Percentiles rank a stretch among this genome's conserved stretches.
phyloP scores from a whole-genome alignment of 2,888 invertebrate species.

The Drosophila fulvimacula region DNA sequence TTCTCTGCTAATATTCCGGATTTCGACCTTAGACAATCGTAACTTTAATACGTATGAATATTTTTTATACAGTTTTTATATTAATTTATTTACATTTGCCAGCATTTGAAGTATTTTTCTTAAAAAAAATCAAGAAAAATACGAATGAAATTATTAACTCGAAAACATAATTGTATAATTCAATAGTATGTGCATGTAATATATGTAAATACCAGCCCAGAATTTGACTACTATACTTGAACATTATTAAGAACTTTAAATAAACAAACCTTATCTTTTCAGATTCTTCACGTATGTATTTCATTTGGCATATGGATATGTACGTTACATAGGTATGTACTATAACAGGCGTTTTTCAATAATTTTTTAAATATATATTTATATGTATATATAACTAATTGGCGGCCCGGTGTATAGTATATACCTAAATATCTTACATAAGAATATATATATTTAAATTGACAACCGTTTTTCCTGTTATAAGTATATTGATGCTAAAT shows the following conservation, averaged over 20 bases:
- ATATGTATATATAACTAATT: background rate
- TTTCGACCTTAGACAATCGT: background rate
- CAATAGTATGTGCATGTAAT: background rate
- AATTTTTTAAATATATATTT: background rate
- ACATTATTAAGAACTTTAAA: background rate
- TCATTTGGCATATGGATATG: background rate
- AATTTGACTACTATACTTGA: background rate
- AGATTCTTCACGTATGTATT: background rate
- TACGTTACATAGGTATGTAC: slow-evolving; percentile 6
- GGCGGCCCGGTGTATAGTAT: background rate
- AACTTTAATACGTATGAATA: background rate
- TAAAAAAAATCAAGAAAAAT: background rate
- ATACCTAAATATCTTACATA: slow-evolving; percentile 4
- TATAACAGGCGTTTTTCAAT: slow-evolving; percentile 1
- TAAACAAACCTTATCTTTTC: background rate
- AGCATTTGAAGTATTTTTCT: background rate
- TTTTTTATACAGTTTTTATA: background rate
- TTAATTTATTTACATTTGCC: background rate
- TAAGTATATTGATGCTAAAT: slow-evolving; percentile 15
- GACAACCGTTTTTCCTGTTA: slow-evolving; percentile 43
- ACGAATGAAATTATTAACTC: background rate
- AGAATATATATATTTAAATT: slow-evolving; percentile 26
- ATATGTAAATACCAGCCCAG: background rate
- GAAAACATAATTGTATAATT: background rate
- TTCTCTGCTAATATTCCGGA: no score